Evolutionary conservation across 1,140 invertebrate genomes (phyloP), one percentile per base, ranked within the genome.

Genomic region (Brachionus asplanchnoidis): DNA sequence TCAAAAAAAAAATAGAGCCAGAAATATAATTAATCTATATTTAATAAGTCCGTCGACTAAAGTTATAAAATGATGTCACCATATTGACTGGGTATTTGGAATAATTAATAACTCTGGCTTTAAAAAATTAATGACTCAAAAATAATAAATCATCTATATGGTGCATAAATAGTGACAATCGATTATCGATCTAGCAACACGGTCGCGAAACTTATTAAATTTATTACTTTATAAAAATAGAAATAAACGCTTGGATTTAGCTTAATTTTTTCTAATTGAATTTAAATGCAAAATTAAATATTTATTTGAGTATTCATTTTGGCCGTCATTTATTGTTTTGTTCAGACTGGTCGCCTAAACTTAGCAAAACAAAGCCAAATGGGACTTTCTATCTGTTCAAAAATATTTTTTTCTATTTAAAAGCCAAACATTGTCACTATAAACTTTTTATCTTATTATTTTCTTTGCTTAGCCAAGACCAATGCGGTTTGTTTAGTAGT

Each of bases 281-380:
- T 73, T 73, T 73, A 73, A 73, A 73, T 73, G 68, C 68, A 73
- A 40, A 73, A 73, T 42, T 73, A 73, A 73, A 73, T 73, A 73
- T 73, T 73, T 73, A 73, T 73, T 42, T 42, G 68, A 42, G 68
- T 73, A 73, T 73, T 73, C 68, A 42, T 73, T 42, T 40, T 73
- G 32, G n/a, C 68, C 40, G 68, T 42, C 40, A 20, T 73, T 73
- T 73, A 40, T 40, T 73, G 68, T 73, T 40, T 42, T 23, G 68
- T 17, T 42, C 20, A 42, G 36, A 40, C 68, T 42, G 40, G 8
- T 42, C 68, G 9, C 17, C n/a, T 42, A 73, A 20, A 73, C 32
- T 73, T 17, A 73, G 32, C 32, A 42, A 73, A 20, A 60, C 53
- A 60, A 60, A 60, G 53, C 53, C 20, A 60, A 20, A 60, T 60